phyloP scores from a whole-genome alignment of 2,797 vertebrate species.

The Peromyscus melanophrys region DNA sequence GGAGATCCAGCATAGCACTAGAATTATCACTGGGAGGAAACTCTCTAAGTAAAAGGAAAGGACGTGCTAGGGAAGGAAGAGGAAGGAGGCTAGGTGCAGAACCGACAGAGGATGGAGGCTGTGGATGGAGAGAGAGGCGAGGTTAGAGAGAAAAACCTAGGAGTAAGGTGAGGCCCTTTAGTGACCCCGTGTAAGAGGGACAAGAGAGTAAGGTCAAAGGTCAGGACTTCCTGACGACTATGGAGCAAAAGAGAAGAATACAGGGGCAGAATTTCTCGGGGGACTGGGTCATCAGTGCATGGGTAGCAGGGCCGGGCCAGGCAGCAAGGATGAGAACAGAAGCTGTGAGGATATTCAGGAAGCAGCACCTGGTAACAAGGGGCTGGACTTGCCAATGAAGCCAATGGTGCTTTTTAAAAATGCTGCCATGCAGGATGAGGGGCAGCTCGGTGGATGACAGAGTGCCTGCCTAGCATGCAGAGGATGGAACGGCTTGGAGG shows the following conservation, averaged over 20 bases:
- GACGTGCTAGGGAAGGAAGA: background rate
- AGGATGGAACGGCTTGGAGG: background rate
- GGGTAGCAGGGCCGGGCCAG: background rate
- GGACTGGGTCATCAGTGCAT: background rate
- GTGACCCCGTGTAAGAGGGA: background rate
- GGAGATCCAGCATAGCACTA: background rate
- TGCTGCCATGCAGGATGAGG: no score
- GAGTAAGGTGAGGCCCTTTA: background rate
- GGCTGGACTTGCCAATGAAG: background rate
- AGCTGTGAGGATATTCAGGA: background rate
- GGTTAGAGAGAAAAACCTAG: background rate
- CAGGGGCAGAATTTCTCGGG: background rate
- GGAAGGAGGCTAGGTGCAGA: background rate
- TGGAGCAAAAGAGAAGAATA: background rate
- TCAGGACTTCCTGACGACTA: background rate
- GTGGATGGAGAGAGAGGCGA: fast-evolving
- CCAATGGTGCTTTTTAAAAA: conserved; percentile 8
- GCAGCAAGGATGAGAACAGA: background rate
- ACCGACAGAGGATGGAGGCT: background rate
- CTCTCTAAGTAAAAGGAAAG: background rate
- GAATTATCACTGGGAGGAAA: background rate
- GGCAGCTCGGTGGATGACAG: background rate
- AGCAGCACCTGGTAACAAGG: background rate
- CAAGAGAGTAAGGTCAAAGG: background rate
- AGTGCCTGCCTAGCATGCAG: no score